Conservation (phyloP, 2,113 vertebrate genomes). For the Dipodomys ordii region DNA sequence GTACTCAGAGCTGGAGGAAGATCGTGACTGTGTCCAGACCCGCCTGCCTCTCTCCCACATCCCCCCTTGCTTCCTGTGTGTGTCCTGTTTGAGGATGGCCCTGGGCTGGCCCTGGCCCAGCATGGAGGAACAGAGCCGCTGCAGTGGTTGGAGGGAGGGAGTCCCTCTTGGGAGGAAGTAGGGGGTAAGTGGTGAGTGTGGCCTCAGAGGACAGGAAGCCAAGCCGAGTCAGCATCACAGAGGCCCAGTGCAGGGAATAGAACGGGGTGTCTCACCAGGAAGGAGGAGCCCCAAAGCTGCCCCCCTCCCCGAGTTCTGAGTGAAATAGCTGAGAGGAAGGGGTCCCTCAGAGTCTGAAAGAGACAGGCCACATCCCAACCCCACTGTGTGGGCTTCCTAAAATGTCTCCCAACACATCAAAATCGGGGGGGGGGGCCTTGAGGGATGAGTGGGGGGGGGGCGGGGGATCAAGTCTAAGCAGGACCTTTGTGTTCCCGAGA, state of each 20-base stretch:
- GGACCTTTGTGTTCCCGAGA: slow-evolving; percentile 23
- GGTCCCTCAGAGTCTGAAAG: neutral
- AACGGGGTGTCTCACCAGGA: neutral
- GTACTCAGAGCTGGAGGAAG: neutral
- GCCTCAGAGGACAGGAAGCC: neutral
- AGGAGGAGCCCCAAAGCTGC: no score
- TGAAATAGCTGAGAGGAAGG: neutral
- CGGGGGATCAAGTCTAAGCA: neutral
- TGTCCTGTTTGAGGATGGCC: neutral
- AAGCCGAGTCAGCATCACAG: neutral
- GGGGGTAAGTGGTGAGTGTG: neutral
- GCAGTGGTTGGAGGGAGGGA: neutral
- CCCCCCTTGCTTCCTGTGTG: neutral
- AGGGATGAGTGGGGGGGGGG: neutral
- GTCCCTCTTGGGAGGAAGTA: neutral
- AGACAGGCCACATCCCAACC: neutral
- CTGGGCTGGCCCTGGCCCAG: no score
- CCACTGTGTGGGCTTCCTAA: neutral
- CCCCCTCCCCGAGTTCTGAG: neutral
- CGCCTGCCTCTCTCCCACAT: neutral
- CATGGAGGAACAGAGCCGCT: no score
- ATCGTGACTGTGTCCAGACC: neutral
- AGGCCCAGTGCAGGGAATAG: neutral
- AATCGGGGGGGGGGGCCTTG: neutral
- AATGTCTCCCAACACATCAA: neutral